Percentiles rank a stretch among this genome's conserved stretches.
Conservation (phyloP, 2,797 vertebrate species). For the Triplophysa bombifrons region DNA sequence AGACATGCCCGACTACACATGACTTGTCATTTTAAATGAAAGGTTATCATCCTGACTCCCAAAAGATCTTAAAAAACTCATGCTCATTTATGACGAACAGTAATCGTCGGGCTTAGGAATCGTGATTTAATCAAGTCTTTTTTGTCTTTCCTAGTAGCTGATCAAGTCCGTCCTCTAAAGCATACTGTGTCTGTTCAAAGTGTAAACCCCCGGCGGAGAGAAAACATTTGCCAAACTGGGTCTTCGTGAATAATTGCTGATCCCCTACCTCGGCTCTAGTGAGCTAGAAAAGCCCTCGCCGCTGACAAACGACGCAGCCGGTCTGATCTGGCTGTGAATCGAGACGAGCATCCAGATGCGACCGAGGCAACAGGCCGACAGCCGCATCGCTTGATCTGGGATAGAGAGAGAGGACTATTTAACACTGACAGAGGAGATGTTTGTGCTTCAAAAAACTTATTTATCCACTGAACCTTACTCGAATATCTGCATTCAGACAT, state of each 20-base stretch:
- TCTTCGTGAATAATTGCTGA: constrained; percentile 67
- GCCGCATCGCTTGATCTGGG: constrained; percentile 45
- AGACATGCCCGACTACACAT: not conserved
- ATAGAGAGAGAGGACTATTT: not conserved
- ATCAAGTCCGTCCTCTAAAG: constrained; percentile 18
- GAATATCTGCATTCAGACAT: not conserved
- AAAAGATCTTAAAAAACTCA: not conserved
- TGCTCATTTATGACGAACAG: not conserved
- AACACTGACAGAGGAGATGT: not conserved
- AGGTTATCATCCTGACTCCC: constrained; percentile 13
- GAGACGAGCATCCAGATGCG: constrained; percentile 68
- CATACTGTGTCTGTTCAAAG: constrained; percentile 26
- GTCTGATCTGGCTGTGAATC: constrained; percentile 66
- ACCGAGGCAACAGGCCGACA: constrained; percentile 50
- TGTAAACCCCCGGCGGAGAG: constrained; percentile 30
- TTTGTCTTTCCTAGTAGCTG: constrained; percentile 18
- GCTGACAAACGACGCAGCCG: constrained; percentile 70
- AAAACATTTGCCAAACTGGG: constrained; percentile 50
- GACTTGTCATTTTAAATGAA: not conserved
- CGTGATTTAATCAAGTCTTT: constrained; percentile 10
- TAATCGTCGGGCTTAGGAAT: not conserved
- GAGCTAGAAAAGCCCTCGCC: constrained; percentile 65
- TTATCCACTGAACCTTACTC: constrained; percentile 4
- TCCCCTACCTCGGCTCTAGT: constrained; percentile 56
- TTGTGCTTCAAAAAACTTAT: not conserved